Evolutionary conservation across 37 sponge, comb jelly and placozoan species (phyloP).

Genomic region (Haliclona indistincta): DNA sequence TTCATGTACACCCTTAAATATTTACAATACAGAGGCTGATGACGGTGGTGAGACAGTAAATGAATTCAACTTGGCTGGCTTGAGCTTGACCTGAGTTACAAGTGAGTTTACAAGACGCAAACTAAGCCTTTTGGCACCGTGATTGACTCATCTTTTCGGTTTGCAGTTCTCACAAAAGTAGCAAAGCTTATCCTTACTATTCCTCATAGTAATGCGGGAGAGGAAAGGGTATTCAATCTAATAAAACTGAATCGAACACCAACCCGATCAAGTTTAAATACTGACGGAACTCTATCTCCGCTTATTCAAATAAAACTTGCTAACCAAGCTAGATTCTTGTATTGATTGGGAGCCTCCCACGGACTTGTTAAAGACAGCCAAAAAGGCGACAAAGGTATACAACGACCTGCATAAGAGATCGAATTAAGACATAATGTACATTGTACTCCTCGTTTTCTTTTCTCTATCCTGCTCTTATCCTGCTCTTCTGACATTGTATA

Average conservation of each 20-base stretch:
- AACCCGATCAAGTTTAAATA: slow-evolving; percentile 10
- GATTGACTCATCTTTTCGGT: slow-evolving; percentile 6
- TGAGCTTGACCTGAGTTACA: too few relatives aligned
- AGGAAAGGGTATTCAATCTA: slow-evolving; percentile 23
- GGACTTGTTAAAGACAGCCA: slow-evolving; percentile 10
- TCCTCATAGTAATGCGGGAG: slow-evolving; percentile 28
- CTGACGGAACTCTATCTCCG: slow-evolving; percentile 19
- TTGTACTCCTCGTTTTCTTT: too few relatives aligned
- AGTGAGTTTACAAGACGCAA: too few relatives aligned
- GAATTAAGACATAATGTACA: too few relatives aligned
- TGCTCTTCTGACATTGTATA: too few relatives aligned
- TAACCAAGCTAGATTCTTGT: too few relatives aligned
- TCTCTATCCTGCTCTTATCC: too few relatives aligned
- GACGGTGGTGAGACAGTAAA: too few relatives aligned
- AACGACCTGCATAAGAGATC: slow-evolving; percentile 16
- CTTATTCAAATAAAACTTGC: not conserved
- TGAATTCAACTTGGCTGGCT: too few relatives aligned
- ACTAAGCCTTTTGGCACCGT: too few relatives aligned
- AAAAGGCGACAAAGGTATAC: slow-evolving; percentile 12
- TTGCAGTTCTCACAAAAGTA: slow-evolving; percentile 8
- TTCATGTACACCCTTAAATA: too few relatives aligned
- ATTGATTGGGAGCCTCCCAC: slow-evolving; percentile 17
- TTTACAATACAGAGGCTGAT: too few relatives aligned
- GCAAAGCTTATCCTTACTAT: slow-evolving; percentile 4
- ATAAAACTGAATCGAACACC: slow-evolving; percentile 19